Base-by-base conservation (phyloP, 2,888 invertebrate genomes). In the Gortyna flavago region DNA sequence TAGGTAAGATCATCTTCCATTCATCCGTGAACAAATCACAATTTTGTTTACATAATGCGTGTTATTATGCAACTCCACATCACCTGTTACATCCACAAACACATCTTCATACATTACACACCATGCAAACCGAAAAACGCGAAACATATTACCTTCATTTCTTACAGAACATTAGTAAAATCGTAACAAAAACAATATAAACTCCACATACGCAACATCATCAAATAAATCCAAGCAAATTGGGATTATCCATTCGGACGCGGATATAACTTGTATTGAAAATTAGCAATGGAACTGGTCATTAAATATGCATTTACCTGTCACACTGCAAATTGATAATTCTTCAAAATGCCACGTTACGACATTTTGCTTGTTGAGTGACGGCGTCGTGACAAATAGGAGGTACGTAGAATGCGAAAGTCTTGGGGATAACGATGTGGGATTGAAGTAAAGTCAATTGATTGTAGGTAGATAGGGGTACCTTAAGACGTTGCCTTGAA, bases 241-340 rank as follows among this genome's bases (percentile, higher is more conserved):
- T 74, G 64, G 18, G 51, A 80, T 86, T 79, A 79, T 75, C 41
- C 77, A 85, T 75, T 29, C 72, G 57, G 66, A 77, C 62, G 51
- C 75, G 72, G 62, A 81, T 75, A 77, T 54, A 79, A 67, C 16
- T 54, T 66, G 29, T 72, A 86, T 84, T 83, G 86, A 86, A 84
- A 80, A 87, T 87, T 86, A 84, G 84, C 80, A 75, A 87, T 81
- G 74, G 66, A 81, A 79, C 78, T 54, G 35, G n/a, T 70, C 80
- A 87, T 86, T 87, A 85, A 76, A 87, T 85, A 72, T 68, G 41
- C 86, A 86, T 86, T 86, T 81, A 79, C 80, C 69, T 78, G 84
- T 82, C 83, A 80, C 78, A 84, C 54, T 66, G 71, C 66, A 83
- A 85, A 87, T 85, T 86, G 87, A 79, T 85, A 83, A 85, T 85